These are phyloP conservation scores for Xestobium rufovillosum DNA, from an alignment of 2,888 invertebrate species.

Conservation along the genomic window DNA sequence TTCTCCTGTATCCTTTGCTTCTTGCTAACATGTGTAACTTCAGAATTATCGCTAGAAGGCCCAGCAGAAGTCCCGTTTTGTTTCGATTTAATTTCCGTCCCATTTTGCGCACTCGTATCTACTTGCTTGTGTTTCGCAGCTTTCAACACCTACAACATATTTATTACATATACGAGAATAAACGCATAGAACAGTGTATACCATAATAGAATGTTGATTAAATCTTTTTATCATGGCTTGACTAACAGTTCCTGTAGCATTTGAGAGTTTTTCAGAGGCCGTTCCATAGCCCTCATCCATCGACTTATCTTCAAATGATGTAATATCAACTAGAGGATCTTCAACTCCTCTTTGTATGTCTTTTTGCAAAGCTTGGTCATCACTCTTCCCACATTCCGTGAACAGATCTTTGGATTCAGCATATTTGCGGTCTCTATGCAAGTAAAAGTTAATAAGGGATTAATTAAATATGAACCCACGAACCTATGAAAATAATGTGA, in stretches of 20 bases:
- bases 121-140: slow-evolving; percentile 45
- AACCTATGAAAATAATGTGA: slow-evolving; percentile 96
- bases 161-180: slow-evolving; percentile 1
- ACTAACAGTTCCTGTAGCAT: slow-evolving; percentile 59
- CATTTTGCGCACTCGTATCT: slow-evolving; percentile 34
- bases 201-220: slow-evolving; percentile 98
- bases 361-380: slow-evolving; percentile 73
- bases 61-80: slow-evolving; percentile 18
- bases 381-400: slow-evolving; percentile 94
- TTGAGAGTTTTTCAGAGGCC: slow-evolving; percentile 41
- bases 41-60: slow-evolving; percentile 41
- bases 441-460: slow-evolving; percentile 6
- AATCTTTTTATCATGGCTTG: slow-evolving; percentile 92
- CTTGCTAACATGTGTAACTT: slow-evolving; percentile 41
- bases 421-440: slow-evolving; percentile 70
- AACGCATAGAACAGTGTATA: slow-evolving; percentile 42
- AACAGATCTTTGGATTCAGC: slow-evolving; percentile 91
- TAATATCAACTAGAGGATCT: slow-evolving; percentile 77
- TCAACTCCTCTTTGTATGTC: slow-evolving; percentile 71
- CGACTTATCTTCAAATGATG: slow-evolving; percentile 67
- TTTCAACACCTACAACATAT: slow-evolving; percentile 53
- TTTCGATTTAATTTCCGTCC: slow-evolving; percentile 29
- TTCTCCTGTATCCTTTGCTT: slow-evolving; percentile 71
- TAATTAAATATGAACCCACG: slow-evolving; percentile 6
- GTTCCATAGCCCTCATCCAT: slow-evolving; percentile 61